Evolutionary conservation across 2,113 vertebrate species (phyloP), one percentile per base, ranked within the genome.

Genomic region (Peromyscus polionotus): DNA sequence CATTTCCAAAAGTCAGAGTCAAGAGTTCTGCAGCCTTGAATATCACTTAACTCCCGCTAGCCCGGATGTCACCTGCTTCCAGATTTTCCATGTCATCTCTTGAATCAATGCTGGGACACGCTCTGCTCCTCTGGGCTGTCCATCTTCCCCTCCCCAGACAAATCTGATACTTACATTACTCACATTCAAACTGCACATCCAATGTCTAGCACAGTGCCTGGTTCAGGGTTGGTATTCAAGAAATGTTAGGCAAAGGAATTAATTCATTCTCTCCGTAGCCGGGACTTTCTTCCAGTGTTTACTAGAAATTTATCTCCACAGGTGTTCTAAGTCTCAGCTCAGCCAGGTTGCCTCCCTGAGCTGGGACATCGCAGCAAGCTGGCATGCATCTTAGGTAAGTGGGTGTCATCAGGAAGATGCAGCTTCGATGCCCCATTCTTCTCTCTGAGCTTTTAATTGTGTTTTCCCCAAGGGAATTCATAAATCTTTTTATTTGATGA

Each of bases 401-500:
- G 45, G 26, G 42, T 65, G 14, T 63, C 77, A 24, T 28, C 0
- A 5, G 51, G 20, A 83, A 73, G 87, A 28, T 79, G 11, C 11
- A 17, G 20, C 85, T 42, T 76, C 42, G 54, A 20, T 11, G 14
- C 0, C 54, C 88, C 2, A 7, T 1, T 54, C 57, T 39, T 70
- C 36, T 77, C 39, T 72, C 33, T 17, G 61, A 28, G 1, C 7
- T 76, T 70, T 76, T 80, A 26, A 24, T 33, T 59, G 16, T n/a
- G 2, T 85, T 88, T 96, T 96, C 70, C 94, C 77, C 11, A 48
- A 79, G 67, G 79, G 70, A 91, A 17, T n/a, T 85, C 1, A 51
- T 45, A 51, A 31, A 89, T n/a, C 22, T 90, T 75, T 92, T 72
- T 61, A n/a, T 72, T 83, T 95, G 42, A 75, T 95, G 36, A 88